Conservation (phyloP, 2,797 vertebrate genomes). For the Enteromius viviparus region DNA sequence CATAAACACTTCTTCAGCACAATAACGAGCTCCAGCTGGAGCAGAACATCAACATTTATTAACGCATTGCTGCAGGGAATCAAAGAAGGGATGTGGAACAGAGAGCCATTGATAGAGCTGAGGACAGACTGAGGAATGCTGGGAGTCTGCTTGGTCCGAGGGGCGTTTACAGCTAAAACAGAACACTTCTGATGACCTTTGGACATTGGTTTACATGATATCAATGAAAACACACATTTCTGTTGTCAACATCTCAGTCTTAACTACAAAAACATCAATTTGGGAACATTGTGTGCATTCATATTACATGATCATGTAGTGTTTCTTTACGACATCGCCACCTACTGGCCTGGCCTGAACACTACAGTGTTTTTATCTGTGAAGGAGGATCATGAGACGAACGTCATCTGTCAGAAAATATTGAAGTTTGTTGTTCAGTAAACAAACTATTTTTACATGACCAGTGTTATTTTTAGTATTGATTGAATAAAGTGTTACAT, state of each 20-base stretch:
- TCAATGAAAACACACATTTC: too few species aligned
- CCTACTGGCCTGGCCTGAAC: not conserved
- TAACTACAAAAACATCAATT: not conserved
- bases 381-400: not conserved
- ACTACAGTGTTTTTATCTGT: not conserved
- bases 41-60: not conserved
- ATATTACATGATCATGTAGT: not conserved
- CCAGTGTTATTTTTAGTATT: not conserved
- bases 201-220: not conserved
- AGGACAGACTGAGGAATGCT: not conserved
- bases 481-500: not conserved
- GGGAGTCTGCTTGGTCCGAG: not conserved
- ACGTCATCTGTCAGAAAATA: not conserved
- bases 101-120: not conserved
- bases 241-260: not conserved
- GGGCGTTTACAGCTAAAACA: not conserved
- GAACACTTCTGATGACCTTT: not conserved
- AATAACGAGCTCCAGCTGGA: constrained; percentile 33
- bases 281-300: not conserved
- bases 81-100: not conserved
- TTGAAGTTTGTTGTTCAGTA: too few species aligned
- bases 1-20: not conserved
- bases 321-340: not conserved
- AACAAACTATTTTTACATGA: too few species aligned
- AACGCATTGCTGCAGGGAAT: not conserved